phyloP scores from a whole-genome alignment of 2,113 vertebrate species.

The Oreotrochilus melanogaster region DNA sequence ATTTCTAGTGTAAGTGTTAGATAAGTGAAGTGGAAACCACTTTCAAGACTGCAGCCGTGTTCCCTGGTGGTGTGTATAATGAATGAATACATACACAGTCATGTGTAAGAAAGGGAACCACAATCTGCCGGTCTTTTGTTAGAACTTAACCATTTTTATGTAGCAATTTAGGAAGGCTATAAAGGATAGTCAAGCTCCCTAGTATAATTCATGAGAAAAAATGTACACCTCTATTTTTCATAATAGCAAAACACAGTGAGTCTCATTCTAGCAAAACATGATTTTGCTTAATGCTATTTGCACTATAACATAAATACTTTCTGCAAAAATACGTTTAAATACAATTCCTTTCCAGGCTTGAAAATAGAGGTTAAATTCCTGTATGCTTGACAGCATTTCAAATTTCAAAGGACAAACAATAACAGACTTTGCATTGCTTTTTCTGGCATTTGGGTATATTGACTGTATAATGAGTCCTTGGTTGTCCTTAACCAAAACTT shows the following conservation, averaged over 20 bases:
- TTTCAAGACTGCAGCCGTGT: too few species aligned
- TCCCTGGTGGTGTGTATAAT: rapidly evolving
- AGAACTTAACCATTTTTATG: not conserved
- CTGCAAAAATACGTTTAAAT: not conserved
- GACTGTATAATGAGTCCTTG: conserved; percentile 78
- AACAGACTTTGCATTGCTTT: conserved; percentile 49
- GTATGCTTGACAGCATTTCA: conserved; percentile 16
- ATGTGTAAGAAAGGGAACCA: not conserved
- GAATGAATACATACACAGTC: not conserved
- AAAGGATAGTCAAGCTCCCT: not conserved
- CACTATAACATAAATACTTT: not conserved
- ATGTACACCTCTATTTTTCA: not conserved
- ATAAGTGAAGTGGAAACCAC: not conserved
- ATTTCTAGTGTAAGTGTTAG: not conserved
- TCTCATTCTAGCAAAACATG: conserved; percentile 4
- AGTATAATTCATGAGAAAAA: not conserved
- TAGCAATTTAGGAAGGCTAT: not conserved
- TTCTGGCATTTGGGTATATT: conserved; percentile 63
- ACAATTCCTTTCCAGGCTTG: not conserved
- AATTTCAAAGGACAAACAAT: conserved; percentile 52
- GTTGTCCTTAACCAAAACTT: conserved; percentile 78
- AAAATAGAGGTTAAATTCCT: conserved; percentile 35
- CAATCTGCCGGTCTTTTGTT: not conserved
- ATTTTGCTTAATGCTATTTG: conserved; percentile 31
- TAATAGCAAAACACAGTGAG: not conserved